Evolutionary conservation across 2,797 vertebrate genomes (phyloP).

Genomic region (Leptoclinus maculatus): DNA sequence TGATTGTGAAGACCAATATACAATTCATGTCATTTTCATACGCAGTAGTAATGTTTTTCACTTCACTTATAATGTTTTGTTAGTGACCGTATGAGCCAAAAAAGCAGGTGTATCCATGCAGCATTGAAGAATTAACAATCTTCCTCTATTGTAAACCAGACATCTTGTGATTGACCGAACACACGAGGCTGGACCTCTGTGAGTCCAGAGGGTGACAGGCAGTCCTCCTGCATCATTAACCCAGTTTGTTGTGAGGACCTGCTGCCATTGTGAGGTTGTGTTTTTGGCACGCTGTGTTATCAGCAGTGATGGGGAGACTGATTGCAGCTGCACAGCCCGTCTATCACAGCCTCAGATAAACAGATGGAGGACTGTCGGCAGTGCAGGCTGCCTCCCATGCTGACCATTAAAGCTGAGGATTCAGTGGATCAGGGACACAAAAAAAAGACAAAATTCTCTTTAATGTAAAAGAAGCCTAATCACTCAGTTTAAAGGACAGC

Average conservation of each 20-base stretch:
- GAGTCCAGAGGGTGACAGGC: constrained; percentile 70
- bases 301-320: constrained; percentile 78
- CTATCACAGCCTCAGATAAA: constrained; percentile 75
- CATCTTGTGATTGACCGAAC: constrained; percentile 51
- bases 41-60: neutral
- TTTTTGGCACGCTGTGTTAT: constrained; percentile 77
- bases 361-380: constrained; percentile 70
- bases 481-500: constrained; percentile 7
- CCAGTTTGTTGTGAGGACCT: constrained; percentile 73
- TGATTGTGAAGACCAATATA: neutral
- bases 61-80: neutral
- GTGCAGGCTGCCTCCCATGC: constrained; percentile 46
- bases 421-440: constrained; percentile 33
- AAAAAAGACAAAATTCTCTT: constrained; percentile 21
- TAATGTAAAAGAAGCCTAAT: constrained; percentile 32
- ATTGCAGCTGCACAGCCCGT: constrained; percentile 75
- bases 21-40: neutral
- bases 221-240: constrained; percentile 77
- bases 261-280: constrained; percentile 68
- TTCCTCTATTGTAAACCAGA: neutral
- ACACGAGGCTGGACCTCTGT: constrained; percentile 52
- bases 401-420: constrained; percentile 54
- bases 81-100: neutral
- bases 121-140: constrained; percentile 5
- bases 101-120: neutral